A percentile compares a stretch with the other conserved stretches of the same genome.
phyloP scores from a whole-genome alignment of 2,113 vertebrate genomes.

The Alces alces region DNA sequence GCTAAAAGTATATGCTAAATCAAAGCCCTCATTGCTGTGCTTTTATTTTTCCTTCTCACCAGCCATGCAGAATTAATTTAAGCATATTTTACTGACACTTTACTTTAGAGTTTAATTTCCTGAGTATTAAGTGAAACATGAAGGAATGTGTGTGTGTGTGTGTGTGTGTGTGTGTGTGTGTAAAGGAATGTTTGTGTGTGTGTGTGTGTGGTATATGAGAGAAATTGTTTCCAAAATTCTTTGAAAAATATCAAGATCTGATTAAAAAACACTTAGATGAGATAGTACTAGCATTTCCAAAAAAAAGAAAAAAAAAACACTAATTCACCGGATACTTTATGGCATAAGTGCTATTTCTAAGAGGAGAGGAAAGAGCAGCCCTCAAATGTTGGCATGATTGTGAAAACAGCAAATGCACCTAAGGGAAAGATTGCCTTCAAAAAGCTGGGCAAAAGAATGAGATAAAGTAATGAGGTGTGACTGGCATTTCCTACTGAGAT shows the following conservation, averaged over 20 bases:
- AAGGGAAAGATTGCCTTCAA: background rate
- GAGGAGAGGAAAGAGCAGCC: background rate
- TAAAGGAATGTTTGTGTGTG: background rate
- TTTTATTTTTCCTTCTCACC: background rate
- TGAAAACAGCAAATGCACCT: background rate
- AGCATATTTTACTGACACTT: background rate
- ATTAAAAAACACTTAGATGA: background rate
- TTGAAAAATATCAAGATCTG: background rate
- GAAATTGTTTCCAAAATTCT: background rate
- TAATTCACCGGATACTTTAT: background rate
- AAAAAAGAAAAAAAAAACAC: background rate
- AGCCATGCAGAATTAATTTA: slow-evolving; percentile 13
- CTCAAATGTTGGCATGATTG: background rate
- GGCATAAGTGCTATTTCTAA: background rate
- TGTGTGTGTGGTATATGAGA: background rate
- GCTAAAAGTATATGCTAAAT: slow-evolving; percentile 20
- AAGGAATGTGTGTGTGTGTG: rapidly evolving
- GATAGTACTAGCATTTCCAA: background rate
- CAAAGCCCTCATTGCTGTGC: slow-evolving; percentile 4
- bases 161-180: too few species aligned
- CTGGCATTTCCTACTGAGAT: background rate
- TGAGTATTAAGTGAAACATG: background rate
- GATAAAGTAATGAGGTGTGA: slow-evolving; percentile 26
- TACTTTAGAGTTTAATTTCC: slow-evolving; percentile 16
- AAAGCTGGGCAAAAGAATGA: background rate